Evolutionary conservation across 2,888 invertebrate genomes (phyloP).

Genomic region (Dynastes tityus): DNA sequence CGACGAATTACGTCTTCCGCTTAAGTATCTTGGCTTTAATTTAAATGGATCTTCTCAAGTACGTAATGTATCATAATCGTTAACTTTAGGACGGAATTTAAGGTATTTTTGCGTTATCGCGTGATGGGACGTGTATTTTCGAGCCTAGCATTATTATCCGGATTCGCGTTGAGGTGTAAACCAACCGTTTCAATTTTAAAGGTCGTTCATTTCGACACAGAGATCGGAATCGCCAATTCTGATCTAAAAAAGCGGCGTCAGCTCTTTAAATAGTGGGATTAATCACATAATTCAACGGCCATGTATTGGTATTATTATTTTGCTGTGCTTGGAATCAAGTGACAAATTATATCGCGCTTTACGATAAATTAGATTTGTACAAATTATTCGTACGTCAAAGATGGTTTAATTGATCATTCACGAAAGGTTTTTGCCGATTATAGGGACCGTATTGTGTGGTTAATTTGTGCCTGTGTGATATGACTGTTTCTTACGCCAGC

Average conservation of each 20-base stretch:
- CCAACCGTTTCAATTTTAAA: constrained; percentile 19
- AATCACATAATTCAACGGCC: not conserved
- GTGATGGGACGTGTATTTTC: not conserved
- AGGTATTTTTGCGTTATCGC: not conserved
- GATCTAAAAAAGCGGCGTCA: constrained; percentile 19
- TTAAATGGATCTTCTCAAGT: constrained; percentile 33
- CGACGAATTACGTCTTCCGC: constrained; percentile 21
- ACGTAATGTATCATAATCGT: not conserved
- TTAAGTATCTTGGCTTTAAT: not conserved
- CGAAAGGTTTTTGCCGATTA: not conserved
- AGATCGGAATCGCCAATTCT: constrained; percentile 16
- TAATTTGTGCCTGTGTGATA: constrained; percentile 63
- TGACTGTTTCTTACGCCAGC: constrained; percentile 90
- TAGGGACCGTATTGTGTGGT: not conserved
- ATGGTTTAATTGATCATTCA: constrained; percentile 1
- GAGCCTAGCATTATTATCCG: not conserved
- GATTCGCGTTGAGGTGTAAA: not conserved
- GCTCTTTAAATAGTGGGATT: constrained; percentile 33
- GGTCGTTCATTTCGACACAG: constrained; percentile 21
- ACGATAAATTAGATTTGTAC: constrained; percentile 8
- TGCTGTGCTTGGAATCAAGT: not conserved
- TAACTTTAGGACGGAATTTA: not conserved
- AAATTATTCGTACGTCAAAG: not conserved
- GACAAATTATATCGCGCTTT: not conserved
- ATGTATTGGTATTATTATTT: not conserved